phyloP scores from a whole-genome alignment of 2,888 invertebrate genomes.

The Agonum fuliginosum region DNA sequence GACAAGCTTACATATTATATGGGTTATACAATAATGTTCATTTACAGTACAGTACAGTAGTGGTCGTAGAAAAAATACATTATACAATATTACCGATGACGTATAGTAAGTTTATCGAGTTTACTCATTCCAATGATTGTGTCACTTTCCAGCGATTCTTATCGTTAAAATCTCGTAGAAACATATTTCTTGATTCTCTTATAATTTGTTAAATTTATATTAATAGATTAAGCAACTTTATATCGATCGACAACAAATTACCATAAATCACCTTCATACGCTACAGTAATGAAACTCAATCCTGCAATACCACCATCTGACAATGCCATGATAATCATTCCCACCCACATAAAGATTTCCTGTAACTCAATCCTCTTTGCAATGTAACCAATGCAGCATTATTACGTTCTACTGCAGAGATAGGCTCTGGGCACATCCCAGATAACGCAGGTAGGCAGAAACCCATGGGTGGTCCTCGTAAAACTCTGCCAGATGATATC shows the following conservation, averaged over 20 bases:
- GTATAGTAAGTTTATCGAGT: too few species aligned
- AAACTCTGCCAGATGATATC: not conserved
- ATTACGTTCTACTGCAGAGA: not conserved
- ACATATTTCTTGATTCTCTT: too few species aligned
- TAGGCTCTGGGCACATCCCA: not conserved
- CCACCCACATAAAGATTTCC: constrained; percentile 3
- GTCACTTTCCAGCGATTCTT: too few species aligned
- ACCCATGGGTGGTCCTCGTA: constrained; percentile 11
- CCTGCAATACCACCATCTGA: not conserved
- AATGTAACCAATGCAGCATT: not conserved
- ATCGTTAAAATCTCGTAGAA: too few species aligned
- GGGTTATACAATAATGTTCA: too few species aligned
- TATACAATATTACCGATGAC: too few species aligned
- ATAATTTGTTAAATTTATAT: too few species aligned
- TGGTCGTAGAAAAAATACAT: too few species aligned
- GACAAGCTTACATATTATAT: too few species aligned
- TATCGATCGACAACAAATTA: not conserved
- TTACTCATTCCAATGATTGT: too few species aligned
- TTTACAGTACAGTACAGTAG: too few species aligned
- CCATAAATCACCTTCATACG: not conserved
- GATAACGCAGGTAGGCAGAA: constrained; percentile 4
- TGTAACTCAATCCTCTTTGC: constrained; percentile 9
- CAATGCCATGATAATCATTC: not conserved
- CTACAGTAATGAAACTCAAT: not conserved
- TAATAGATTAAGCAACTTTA: not conserved